phyloP scores from a whole-genome alignment of 2,888 invertebrate species.

The Linnaemya tessellans region DNA sequence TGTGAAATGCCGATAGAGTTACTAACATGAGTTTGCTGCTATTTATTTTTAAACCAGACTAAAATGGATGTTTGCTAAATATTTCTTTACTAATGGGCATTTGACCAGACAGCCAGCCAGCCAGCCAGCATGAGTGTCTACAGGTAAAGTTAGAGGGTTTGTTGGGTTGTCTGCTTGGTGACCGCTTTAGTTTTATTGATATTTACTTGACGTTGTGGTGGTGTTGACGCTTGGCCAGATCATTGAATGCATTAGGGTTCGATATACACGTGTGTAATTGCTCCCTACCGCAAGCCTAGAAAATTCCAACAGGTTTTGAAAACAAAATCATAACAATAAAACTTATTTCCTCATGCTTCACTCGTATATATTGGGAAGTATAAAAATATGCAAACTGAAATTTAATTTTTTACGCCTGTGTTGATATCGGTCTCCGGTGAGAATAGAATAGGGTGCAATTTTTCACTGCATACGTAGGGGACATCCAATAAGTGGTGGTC shows the following conservation, averaged over 20 bases:
- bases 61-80: not conserved
- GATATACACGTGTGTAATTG: not conserved
- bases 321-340: too few species aligned
- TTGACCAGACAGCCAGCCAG: not conserved
- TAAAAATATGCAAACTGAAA: too few species aligned
- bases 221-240: not conserved
- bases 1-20: constrained; percentile 29
- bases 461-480: too few species aligned
- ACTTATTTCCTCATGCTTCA: too few species aligned
- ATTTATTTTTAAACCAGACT: not conserved
- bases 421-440: too few species aligned
- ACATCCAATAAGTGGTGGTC: too few species aligned
- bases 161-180: too few species aligned
- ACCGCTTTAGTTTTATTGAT: not conserved
- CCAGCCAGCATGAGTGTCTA: not conserved
- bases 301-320: too few species aligned
- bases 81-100: not conserved
- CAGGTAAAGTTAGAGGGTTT: not conserved
- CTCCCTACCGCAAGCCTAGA: too few species aligned
- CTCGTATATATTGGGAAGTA: too few species aligned
- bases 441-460: too few species aligned
- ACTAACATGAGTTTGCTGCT: constrained; percentile 8
- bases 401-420: too few species aligned
- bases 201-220: not conserved
- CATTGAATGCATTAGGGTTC: not conserved